Percentiles rank a stretch among this genome's conserved stretches.
Conservation (phyloP, 2,113 vertebrate genomes). For the Polypterus bichir region DNA sequence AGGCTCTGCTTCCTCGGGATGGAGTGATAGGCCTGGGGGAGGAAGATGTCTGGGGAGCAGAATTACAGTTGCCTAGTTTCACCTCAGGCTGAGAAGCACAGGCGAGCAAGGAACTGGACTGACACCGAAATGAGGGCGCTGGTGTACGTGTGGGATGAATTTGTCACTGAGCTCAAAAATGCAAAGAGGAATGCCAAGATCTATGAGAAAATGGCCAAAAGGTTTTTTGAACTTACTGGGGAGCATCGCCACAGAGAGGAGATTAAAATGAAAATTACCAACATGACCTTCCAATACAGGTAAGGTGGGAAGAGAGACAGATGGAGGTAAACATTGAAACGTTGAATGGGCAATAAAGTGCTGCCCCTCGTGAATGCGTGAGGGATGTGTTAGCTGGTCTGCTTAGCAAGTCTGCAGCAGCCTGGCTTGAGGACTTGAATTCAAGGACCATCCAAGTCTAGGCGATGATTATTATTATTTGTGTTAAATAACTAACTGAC, state of each 20-base stretch:
- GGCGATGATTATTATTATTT: too few relatives aligned
- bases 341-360: constrained; percentile 22
- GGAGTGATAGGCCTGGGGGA: too few relatives aligned
- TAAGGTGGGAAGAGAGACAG: constrained; percentile 43
- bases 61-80: constrained; percentile 70
- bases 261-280: constrained; percentile 98
- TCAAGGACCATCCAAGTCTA: too few relatives aligned
- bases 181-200: constrained; percentile 95
- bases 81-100: constrained; percentile 80
- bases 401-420: too few relatives aligned
- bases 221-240: constrained; percentile 86
- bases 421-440: too few relatives aligned
- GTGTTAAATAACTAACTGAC: too few relatives aligned
- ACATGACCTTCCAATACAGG: constrained; percentile 99
- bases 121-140: constrained; percentile 93
- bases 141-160: constrained; percentile 92
- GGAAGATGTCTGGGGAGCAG: constrained; percentile 75
- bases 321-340: constrained; percentile 35
- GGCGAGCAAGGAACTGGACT: constrained; percentile 93
- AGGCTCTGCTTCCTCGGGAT: too few relatives aligned
- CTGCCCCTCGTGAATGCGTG: not conserved
- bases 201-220: constrained; percentile 96
- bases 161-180: constrained; percentile 84
- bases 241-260: constrained; percentile 91
- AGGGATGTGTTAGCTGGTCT: too few relatives aligned